phyloP scores from a whole-genome alignment of 2,797 vertebrate species.

The Eleutherodactylus coqui region DNA sequence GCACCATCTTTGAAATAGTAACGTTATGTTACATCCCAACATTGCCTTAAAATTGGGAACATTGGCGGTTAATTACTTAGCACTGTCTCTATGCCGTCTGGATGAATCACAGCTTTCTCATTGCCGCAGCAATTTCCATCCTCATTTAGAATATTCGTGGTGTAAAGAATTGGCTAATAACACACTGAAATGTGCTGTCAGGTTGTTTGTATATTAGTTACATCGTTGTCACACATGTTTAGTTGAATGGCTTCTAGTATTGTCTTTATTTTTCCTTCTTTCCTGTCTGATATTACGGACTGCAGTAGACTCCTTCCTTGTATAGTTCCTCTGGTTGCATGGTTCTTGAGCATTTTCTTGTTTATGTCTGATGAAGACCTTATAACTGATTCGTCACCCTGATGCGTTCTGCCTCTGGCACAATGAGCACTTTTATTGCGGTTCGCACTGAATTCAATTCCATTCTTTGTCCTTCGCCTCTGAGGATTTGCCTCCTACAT shows the following conservation, averaged over 20 bases:
- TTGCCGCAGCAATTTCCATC: not conserved
- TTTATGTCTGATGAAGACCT: constrained; percentile 46
- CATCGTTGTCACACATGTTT: constrained; percentile 15
- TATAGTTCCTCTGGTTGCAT: not conserved
- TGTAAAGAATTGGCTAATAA: not conserved
- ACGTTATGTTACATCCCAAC: not conserved
- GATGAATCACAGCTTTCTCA: not conserved
- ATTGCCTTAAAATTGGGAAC: not conserved
- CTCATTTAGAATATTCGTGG: constrained; percentile 2
- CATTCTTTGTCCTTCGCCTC: constrained; percentile 27
- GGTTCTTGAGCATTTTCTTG: constrained; percentile 20
- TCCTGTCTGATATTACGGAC: not conserved
- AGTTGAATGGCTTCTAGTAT: not conserved
- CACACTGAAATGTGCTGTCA: not conserved
- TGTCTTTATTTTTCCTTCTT: not conserved
- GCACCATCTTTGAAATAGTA: not conserved
- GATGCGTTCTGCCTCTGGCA: constrained; percentile 50
- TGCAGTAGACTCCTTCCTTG: not conserved
- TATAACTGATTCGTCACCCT: constrained; percentile 53
- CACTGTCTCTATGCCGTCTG: not conserved
- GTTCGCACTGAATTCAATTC: constrained; percentile 39
- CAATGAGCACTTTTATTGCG: constrained; percentile 50
- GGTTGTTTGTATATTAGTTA: not conserved
- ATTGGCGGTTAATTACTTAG: not conserved
- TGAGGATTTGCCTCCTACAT: constrained; percentile 25